phyloP scores from a whole-genome alignment of 2,888 invertebrate genomes.

The Phlogophora meticulosa region DNA sequence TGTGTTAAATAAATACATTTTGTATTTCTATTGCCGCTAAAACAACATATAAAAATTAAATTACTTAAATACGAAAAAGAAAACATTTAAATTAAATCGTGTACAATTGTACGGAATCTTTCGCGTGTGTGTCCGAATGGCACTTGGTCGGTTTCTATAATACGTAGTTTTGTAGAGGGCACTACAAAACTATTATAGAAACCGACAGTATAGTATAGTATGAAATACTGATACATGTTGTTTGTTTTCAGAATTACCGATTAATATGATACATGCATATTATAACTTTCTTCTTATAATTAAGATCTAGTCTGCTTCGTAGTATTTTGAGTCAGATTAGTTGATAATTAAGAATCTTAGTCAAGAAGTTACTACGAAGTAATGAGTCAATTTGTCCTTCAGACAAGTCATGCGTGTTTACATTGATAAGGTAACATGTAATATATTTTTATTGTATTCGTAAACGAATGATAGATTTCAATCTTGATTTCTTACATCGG shows the following conservation, averaged over 20 bases:
- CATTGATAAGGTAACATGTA: constrained; percentile 2
- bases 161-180: background rate
- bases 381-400: constrained; percentile 35
- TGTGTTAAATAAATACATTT: too few species aligned
- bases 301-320: constrained; percentile 30
- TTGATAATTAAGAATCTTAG: constrained; percentile 16
- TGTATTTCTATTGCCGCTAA: too few species aligned
- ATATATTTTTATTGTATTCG: constrained; percentile 22
- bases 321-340: constrained; percentile 28
- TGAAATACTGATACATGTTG: constrained; percentile 14
- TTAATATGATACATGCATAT: constrained; percentile 13
- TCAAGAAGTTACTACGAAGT: constrained; percentile 17
- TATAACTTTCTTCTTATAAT: constrained; percentile 12
- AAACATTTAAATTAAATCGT: too few species aligned
- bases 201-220: too few species aligned
- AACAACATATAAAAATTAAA: too few species aligned
- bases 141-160: too few species aligned
- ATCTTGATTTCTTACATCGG: constrained; percentile 31
- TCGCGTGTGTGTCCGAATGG: too few species aligned
- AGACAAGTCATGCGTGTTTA: constrained; percentile 10
- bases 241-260: constrained; percentile 18
- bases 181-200: too few species aligned
- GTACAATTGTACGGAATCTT: too few species aligned
- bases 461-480: constrained; percentile 22
- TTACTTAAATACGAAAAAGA: too few species aligned